phyloP scores from a whole-genome alignment of 2,113 vertebrate species.

The Caracal caracal region DNA sequence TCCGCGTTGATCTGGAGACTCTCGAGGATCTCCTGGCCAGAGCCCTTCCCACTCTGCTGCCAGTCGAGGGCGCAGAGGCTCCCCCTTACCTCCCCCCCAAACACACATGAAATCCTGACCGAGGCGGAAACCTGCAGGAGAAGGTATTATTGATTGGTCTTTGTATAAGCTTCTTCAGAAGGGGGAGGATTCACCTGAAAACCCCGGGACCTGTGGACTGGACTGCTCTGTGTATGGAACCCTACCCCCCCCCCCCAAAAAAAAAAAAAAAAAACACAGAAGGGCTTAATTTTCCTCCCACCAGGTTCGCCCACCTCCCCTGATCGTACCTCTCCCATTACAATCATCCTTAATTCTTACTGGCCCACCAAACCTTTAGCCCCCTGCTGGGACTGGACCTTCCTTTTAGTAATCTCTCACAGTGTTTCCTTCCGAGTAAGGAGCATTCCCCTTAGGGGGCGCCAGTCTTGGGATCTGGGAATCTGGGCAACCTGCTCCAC shows the following conservation, averaged over 20 bases:
- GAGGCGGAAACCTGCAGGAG: not conserved
- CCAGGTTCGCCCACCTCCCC: accelerated
- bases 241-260: not conserved
- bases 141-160: not conserved
- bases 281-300: not conserved
- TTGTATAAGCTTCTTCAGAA: not conserved
- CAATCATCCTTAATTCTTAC: not conserved
- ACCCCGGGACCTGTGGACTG: not conserved
- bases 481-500: not conserved
- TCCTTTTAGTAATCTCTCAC: not conserved
- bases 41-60: not conserved
- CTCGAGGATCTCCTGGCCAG: not conserved
- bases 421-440: not conserved
- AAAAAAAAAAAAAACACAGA: not conserved
- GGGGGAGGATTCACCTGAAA: slow-evolving; percentile 2
- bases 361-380: accelerated
- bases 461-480: not conserved
- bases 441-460: not conserved
- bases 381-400: not conserved
- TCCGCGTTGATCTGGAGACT: not conserved
- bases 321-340: not conserved
- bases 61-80: not conserved
- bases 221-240: not conserved
- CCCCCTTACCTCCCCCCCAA: not conserved
- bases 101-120: not conserved